Conservation (phyloP, 2,888 invertebrate species). For the Drosophila barbarae region DNA sequence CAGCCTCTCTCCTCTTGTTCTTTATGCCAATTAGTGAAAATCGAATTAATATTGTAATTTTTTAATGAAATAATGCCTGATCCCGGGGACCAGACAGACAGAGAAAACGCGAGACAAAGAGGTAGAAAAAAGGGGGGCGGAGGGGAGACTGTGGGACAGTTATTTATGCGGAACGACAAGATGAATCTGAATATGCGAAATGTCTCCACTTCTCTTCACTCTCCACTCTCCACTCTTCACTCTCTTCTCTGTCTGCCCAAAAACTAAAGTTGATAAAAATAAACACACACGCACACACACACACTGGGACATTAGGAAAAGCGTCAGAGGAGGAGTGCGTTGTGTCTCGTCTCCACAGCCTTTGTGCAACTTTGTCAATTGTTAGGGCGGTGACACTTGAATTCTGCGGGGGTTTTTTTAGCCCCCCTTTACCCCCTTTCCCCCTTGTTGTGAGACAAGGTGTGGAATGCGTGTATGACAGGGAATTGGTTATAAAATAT, state of each 20-base stretch:
- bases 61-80: slow-evolving; percentile 75
- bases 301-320: neutral
- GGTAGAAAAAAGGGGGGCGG: neutral
- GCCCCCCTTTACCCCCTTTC: neutral
- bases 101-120: slow-evolving; percentile 13
- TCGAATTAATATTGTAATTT: slow-evolving; percentile 74
- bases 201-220: slow-evolving; percentile 12
- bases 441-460: slow-evolving; percentile 7
- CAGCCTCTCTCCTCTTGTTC: slow-evolving; percentile 34
- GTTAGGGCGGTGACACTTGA: slow-evolving; percentile 63
- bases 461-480: slow-evolving; percentile 56
- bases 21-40: slow-evolving; percentile 71
- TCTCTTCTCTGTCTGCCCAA: slow-evolving; percentile 15
- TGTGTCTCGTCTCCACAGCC: slow-evolving; percentile 28
- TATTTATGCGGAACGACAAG: slow-evolving; percentile 72
- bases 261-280: slow-evolving; percentile 71
- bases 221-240: slow-evolving; percentile 8
- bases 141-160: slow-evolving; percentile 57
- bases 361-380: slow-evolving; percentile 65
- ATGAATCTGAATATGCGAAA: slow-evolving; percentile 59
- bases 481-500: slow-evolving; percentile 73
- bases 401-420: slow-evolving; percentile 16
- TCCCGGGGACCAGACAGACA: slow-evolving; percentile 40
- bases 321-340: slow-evolving; percentile 25
- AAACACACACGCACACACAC: slow-evolving; percentile 55